phyloP scores from a whole-genome alignment of 2,113 vertebrate genomes.

The Anhinga rufa region DNA sequence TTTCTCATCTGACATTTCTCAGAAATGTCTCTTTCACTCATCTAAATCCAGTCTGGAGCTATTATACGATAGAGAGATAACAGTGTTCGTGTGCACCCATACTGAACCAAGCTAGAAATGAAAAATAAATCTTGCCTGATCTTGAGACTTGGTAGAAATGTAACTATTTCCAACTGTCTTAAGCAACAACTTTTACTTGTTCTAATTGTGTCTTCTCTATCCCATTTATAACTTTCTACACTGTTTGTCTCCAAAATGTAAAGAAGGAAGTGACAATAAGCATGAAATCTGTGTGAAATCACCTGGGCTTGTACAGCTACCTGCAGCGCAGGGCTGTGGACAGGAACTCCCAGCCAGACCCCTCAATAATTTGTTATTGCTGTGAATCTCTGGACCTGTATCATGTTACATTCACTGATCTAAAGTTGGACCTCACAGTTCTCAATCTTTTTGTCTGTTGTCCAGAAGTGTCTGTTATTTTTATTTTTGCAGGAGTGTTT shows the following conservation, averaged over 20 bases:
- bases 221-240: neutral
- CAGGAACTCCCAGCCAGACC: neutral
- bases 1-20: constrained; percentile 15
- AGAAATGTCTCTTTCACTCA: constrained; percentile 9
- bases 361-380: neutral
- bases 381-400: neutral
- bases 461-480: neutral
- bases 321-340: neutral
- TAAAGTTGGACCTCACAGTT: neutral
- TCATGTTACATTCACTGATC: neutral
- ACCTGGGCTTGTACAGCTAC: neutral
- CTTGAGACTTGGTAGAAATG: neutral
- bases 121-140: neutral
- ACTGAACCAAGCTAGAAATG: neutral
- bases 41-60: constrained; percentile 5
- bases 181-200: neutral
- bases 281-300: neutral
- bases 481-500: neutral
- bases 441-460: neutral
- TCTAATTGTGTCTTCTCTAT: neutral
- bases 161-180: neutral
- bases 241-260: neutral
- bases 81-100: neutral
- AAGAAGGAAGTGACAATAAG: neutral
- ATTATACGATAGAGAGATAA: constrained; percentile 4